Conservation (phyloP, 2,113 vertebrate species). For the Scortum barcoo region DNA sequence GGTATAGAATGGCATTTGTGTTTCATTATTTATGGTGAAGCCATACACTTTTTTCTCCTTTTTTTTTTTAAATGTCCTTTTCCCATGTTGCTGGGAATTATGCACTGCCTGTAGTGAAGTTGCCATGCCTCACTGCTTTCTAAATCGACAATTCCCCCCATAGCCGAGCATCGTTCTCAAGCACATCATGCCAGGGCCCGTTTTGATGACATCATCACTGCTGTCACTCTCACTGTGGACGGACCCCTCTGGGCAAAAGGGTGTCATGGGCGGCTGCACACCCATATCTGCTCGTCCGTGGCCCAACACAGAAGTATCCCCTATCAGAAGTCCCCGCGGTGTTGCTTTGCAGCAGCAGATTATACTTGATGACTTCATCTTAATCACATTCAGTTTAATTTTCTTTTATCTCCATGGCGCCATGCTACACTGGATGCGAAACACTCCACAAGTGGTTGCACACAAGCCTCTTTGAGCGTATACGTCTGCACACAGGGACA, state of each 20-base stretch:
- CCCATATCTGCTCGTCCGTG: conserved; percentile 67
- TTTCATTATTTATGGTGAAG: conserved; percentile 77
- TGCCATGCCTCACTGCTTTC: conserved; percentile 72
- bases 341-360: conserved; percentile 71
- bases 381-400: conserved; percentile 82
- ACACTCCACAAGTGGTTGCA: conserved; percentile 68
- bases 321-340: conserved; percentile 62
- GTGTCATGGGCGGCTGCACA: conserved; percentile 79
- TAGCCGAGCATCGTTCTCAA: conserved; percentile 60
- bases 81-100: conserved; percentile 54
- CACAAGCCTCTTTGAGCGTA: conserved; percentile 26
- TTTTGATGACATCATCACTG: conserved; percentile 85
- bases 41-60: conserved; percentile 29
- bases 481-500: conserved; percentile 8
- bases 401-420: conserved; percentile 71
- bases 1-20: conserved; percentile 68
- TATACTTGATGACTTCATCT: conserved; percentile 82
- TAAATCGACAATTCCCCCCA: conserved; percentile 74
- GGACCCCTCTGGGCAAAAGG: conserved; percentile 61
- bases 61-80: conserved; percentile 37
- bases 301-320: conserved; percentile 55
- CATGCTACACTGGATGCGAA: conserved; percentile 55
- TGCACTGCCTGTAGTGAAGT: conserved; percentile 74
- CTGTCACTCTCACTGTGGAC: conserved; percentile 76
- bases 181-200: conserved; percentile 65